Evolutionary conservation across 2,113 vertebrate genomes (phyloP), one percentile per base, ranked within the genome.

Genomic region (Platysternon megacephalum): DNA sequence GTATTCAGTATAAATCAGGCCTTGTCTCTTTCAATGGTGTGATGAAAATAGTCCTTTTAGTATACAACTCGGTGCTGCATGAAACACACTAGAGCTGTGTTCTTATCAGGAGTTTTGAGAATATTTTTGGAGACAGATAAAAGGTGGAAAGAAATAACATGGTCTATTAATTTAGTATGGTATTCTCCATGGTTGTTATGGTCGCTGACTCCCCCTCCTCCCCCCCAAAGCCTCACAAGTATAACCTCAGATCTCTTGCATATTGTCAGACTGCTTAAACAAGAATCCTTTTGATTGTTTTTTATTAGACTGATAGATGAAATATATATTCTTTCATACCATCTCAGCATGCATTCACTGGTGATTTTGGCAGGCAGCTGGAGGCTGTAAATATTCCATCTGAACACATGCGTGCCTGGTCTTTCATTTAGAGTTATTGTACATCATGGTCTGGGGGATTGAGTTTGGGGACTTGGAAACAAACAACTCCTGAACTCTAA

Each of bases 341-440:
- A 28, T 44, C 26, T 76, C 82, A 90, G 55, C n/a, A 4, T 1
- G 58, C 88, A 8, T 89, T 90, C 79, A 10, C 86, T 28, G 72
- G 3, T 68, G 86, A 88, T 82, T 51, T 74, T 14, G 42, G 58
- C 81, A 90, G 74, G 76, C 1, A 0, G 26, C 85, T 26, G 81
- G 68, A 86, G 68, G 26, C 86, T 84, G 42, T 26, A 0, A 46
- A 3, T 65, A 65, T 78, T 51, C 86, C 94, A 61, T 49, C 78
- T 85, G 39, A 65, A 6, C 1, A 0, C 35, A 53, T 29, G 74
- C 1, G 0, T 85, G 68, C 78, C 86, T 39, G 1, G n/a, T 14
- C 6, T 39, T 79, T 29, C 68, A 4, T 17, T 90, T 51, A 21
- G 72, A 55, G 26, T 48, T 53, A 28, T 16, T n/a, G 82, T 46